These are phyloP conservation scores for Apotomis betuletana DNA, from an alignment of 2,888 invertebrate species.

Conservation along the genomic window DNA sequence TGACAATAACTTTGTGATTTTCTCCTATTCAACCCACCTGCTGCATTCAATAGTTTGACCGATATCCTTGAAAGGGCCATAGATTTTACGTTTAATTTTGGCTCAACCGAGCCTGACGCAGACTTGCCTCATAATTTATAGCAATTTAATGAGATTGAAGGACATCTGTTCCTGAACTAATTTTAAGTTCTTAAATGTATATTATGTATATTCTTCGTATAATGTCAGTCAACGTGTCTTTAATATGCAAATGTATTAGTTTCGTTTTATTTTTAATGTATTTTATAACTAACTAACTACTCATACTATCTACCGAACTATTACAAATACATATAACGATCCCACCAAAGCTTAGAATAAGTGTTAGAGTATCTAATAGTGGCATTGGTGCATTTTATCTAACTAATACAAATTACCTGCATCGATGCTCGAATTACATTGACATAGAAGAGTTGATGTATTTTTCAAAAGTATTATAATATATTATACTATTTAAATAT, in stretches of 20 bases:
- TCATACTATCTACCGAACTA: constrained; percentile 65
- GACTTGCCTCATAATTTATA: constrained; percentile 41
- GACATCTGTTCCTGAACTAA: constrained; percentile 37
- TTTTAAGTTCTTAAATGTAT: constrained; percentile 40
- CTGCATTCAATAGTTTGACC: constrained; percentile 1
- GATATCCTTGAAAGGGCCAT: constrained; percentile 37
- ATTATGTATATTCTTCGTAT: constrained; percentile 35
- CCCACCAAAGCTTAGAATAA: constrained; percentile 83
- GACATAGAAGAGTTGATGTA: constrained; percentile 56
- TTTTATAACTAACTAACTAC: constrained; percentile 33
- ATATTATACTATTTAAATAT: constrained; percentile 42
- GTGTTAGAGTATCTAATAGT: constrained; percentile 66
- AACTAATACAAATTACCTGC: constrained; percentile 46
- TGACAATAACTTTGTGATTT: constrained; percentile 30
- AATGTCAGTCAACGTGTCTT: constrained; percentile 32
- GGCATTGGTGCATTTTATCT: constrained; percentile 54
- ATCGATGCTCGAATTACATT: constrained; percentile 54
- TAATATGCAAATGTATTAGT: constrained; percentile 31
- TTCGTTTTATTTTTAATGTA: constrained; percentile 32
- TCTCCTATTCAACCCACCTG: constrained; percentile 41
- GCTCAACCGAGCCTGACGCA: constrained; percentile 21
- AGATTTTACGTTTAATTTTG: constrained; percentile 28
- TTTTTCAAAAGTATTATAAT: constrained; percentile 54
- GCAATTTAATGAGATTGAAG: constrained; percentile 41
- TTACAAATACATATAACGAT: constrained; percentile 71